These are phyloP conservation scores for Carcharodon carcharias DNA, from an alignment of 2,797 vertebrate genomes.

Conservation along the genomic window DNA sequence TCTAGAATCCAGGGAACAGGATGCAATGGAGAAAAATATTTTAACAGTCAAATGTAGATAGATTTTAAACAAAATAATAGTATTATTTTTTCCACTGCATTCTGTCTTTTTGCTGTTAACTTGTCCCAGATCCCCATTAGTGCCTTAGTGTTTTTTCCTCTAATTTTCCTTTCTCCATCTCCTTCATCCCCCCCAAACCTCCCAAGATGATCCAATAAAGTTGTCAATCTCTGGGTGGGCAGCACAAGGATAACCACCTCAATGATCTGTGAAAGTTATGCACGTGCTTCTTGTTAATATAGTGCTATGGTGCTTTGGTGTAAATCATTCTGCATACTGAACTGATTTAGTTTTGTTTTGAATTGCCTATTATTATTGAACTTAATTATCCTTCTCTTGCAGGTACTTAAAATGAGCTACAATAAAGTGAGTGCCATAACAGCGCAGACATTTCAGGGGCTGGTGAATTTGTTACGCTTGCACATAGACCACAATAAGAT, in stretches of 20 bases:
- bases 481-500: constrained; percentile 86
- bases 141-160: background rate
- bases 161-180: background rate
- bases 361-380: background rate
- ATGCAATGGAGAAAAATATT: background rate
- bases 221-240: background rate
- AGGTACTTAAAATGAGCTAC: constrained; percentile 93
- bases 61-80: background rate
- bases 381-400: background rate
- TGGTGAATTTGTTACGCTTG: constrained; percentile 67
- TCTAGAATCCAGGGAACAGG: background rate
- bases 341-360: background rate
- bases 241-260: background rate
- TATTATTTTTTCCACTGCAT: background rate
- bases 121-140: background rate
- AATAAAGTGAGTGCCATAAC: constrained; percentile 75
- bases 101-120: background rate
- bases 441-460: constrained; percentile 65
- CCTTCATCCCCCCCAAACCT: background rate
- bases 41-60: background rate
- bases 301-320: background rate
- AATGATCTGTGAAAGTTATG: background rate
- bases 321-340: background rate
- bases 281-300: background rate
- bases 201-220: constrained; percentile 11